Percentiles rank a stretch among this genome's conserved stretches.
phyloP scores from a whole-genome alignment of 2,113 vertebrate species.

The Nansenia antarctica region DNA sequence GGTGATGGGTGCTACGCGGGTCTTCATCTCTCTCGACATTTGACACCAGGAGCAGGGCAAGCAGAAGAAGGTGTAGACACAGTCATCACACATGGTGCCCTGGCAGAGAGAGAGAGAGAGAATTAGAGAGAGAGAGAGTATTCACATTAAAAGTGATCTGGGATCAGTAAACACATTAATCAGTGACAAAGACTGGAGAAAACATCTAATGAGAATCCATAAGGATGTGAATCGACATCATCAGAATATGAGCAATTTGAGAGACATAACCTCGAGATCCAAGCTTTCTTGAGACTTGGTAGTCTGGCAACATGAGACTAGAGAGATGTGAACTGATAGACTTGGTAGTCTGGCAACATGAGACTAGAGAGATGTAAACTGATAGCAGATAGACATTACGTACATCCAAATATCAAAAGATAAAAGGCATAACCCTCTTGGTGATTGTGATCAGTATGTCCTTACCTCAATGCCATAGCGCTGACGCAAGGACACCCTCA shows the following conservation, averaged over 20 bases:
- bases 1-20: conserved; percentile 27
- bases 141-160: not conserved
- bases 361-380: too few relatives aligned
- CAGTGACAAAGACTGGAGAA: not conserved
- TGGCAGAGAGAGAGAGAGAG: conserved; percentile 24
- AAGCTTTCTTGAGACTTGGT: too few relatives aligned
- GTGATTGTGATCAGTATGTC: not conserved
- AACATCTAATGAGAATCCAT: not conserved
- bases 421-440: too few relatives aligned
- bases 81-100: conserved; percentile 65
- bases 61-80: conserved; percentile 55
- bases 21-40: conserved; percentile 67
- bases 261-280: too few relatives aligned
- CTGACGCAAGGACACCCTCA: conserved; percentile 56
- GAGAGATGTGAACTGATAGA: too few relatives aligned
- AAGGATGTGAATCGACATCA: not conserved
- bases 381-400: too few relatives aligned
- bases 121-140: not conserved
- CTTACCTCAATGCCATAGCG: conserved; percentile 63
- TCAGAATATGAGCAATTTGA: not conserved
- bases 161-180: not conserved
- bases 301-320: too few relatives aligned
- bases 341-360: too few relatives aligned
- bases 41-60: conserved; percentile 70
- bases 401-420: too few relatives aligned